Evolutionary conservation across 2,888 invertebrate species (phyloP), one percentile per base, ranked within the genome.

Genomic region (Lasioglossum vierecki): DNA sequence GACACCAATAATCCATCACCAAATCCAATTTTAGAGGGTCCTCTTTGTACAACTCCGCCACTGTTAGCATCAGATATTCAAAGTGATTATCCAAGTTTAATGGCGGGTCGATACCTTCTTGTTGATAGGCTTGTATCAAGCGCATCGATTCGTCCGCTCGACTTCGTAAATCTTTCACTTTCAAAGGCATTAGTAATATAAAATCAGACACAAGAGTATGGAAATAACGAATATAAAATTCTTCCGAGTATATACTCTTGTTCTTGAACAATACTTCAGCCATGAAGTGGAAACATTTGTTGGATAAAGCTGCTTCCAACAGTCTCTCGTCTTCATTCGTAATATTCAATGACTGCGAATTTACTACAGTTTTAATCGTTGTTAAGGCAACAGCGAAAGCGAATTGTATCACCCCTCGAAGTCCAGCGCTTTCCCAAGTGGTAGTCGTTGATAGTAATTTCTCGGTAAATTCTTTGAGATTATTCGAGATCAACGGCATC

Each of bases 121-220:
- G 96, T 13, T 96, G 96, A 95, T 97, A 97, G 91, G 97, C 97
- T 88, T 97, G 96, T 68, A 97, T 96, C 1, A 98, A 97, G 83
- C 98, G 96, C 22, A 98, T 97, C 2, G 97, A 97, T 95, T 99
- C 99, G 95, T 99, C 99, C 0, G 98, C 99, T 90, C 98, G 96
- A 91, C 97, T 97, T 75, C 98, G 96, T 84, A 98, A 95, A 93
- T 98, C 98, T 91, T 98, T 98, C 0, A 98, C 97, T 96, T 99
- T 99, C 74, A 98, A 96, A 79, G 99, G 99, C 98, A 99, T 98
- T 79, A 98, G 96, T 86, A 98, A 97, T 74, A 99, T 98, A 92
- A 99, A 99, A 95, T 99, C 99, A 0, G 98, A 98, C 78, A 99
- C 96, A 13, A 99, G 95, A 30, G 97, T 96, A 95, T 99, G 99